Evolutionary conservation across 2,797 vertebrate genomes (phyloP), one percentile per base, ranked within the genome.

Genomic region (Coracias cyanogaster): DNA sequence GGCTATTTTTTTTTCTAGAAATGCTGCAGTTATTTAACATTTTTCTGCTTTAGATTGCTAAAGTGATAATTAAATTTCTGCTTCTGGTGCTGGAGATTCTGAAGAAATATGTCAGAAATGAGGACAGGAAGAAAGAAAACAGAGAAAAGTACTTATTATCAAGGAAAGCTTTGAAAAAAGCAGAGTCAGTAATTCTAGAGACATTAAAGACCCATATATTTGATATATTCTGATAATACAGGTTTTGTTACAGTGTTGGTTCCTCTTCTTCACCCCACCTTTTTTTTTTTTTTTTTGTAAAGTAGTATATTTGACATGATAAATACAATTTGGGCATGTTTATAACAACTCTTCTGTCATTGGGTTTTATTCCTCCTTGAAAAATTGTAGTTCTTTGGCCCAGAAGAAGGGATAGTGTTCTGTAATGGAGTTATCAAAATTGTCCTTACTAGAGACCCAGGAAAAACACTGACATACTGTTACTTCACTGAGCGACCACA

Each of bases 211-310:
- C 20, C 6, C 29, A 15, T 54, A 10, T 58, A 3, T 86, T 55
- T 60, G 15, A 79, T 37, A 8, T 4, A 21, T 69, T 67, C 5
- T 67, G 41, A 37, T 48, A 55, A 57, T 48, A 35, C 9, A 33
- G 2, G 6, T 65, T 89, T 79, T 88, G 22, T 31, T 29, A 29
- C 4, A 26, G 29, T 67, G 16, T 35, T 41, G 37, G 3, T 57
- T 22, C 12, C 6, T 3, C 0, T 1, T 2, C 4, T 7, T 7
- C 16, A 3, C 9, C 4, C 6, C 22, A 8, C n/a, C 15, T 1
- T 6, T 0, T 11, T 51, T 54, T 55, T 85, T 43, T 15, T 1
- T 12, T 57, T 69, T 57, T 86, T 39, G 16, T 1, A 6, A 39
- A 31, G 12, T 67, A 31, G 1, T 17, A 9, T 73, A 25, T 73